Evolutionary conservation across 2,888 invertebrate species (phyloP).

Genomic region (Stenodera caucasica): DNA sequence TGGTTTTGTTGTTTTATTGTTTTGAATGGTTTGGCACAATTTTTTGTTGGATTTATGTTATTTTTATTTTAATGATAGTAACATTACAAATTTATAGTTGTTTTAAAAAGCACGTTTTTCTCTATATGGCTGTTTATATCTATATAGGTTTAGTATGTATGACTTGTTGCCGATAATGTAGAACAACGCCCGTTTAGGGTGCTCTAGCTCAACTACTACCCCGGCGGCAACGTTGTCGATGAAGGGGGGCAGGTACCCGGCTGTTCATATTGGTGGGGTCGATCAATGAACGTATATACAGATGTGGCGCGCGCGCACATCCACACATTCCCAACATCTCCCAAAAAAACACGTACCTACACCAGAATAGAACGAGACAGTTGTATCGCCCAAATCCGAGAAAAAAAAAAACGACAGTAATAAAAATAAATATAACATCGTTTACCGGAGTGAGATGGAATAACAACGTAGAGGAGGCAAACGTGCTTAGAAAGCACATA

Average conservation of each 20-base stretch:
- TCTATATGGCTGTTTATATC: not conserved
- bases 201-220: slow-evolving; percentile 49
- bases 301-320: slow-evolving; percentile 32
- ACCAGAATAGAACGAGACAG: slow-evolving; percentile 10
- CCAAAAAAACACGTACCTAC: not conserved
- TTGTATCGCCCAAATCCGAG: not conserved
- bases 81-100: not conserved
- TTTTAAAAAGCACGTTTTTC: not conserved
- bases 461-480: not conserved
- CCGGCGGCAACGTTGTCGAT: slow-evolving; percentile 36
- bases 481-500: not conserved
- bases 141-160: not conserved
- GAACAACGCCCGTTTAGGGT: slow-evolving; percentile 51
- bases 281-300: slow-evolving; percentile 51
- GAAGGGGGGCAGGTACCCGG: slow-evolving; percentile 44
- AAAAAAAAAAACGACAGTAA: not conserved
- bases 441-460: not conserved
- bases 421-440: not conserved
- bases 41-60: not conserved
- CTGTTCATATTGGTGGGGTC: slow-evolving; percentile 43
- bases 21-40: slow-evolving; percentile 9
- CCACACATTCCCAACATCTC: slow-evolving; percentile 16
- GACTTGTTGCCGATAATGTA: slow-evolving; percentile 11
- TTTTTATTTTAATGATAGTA: not conserved
- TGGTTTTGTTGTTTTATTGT: not conserved